A percentile compares a stretch with the other conserved stretches of the same genome.
Conservation (phyloP, 1,140 invertebrate genomes). For the Philotrypesis tridentata region DNA sequence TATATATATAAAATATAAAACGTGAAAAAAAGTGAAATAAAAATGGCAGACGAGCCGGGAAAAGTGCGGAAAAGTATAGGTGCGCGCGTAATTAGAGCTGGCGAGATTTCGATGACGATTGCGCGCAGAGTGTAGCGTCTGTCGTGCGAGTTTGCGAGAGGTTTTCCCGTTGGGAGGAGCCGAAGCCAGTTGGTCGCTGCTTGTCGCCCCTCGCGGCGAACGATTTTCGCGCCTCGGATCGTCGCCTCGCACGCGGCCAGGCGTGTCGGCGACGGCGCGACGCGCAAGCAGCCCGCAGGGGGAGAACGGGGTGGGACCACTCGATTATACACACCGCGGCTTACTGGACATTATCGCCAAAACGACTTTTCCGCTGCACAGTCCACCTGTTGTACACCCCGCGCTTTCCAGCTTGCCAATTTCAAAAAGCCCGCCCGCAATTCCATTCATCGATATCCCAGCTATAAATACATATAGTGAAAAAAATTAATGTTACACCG, state of each 20-base stretch:
- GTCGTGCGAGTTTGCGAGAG: neutral
- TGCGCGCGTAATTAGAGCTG: too few species aligned
- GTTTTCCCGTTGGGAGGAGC: neutral
- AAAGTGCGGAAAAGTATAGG: too few species aligned
- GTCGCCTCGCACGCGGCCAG: neutral
- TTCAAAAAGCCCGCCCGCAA: too few species aligned
- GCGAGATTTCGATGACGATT: neutral
- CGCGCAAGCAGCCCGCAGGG: neutral
- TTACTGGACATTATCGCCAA: neutral
- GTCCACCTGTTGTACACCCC: too few species aligned
- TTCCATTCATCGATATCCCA: too few species aligned
- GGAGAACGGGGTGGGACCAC: neutral
- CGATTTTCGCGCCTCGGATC: neutral
- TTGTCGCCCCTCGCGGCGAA: neutral
- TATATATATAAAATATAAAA: too few species aligned
- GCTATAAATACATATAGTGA: too few species aligned
- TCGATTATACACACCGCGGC: neutral
- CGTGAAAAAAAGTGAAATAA: too few species aligned
- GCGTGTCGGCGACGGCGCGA: neutral
- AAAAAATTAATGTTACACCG: too few species aligned
- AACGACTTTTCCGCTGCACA: too few species aligned
- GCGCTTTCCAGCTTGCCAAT: too few species aligned
- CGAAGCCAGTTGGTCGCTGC: neutral
- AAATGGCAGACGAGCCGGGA: too few species aligned
- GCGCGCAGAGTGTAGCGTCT: neutral